Evolutionary conservation across 1,140 invertebrate species (phyloP), one percentile per base, ranked within the genome.

Genomic region (Globodera rostochiensis): DNA sequence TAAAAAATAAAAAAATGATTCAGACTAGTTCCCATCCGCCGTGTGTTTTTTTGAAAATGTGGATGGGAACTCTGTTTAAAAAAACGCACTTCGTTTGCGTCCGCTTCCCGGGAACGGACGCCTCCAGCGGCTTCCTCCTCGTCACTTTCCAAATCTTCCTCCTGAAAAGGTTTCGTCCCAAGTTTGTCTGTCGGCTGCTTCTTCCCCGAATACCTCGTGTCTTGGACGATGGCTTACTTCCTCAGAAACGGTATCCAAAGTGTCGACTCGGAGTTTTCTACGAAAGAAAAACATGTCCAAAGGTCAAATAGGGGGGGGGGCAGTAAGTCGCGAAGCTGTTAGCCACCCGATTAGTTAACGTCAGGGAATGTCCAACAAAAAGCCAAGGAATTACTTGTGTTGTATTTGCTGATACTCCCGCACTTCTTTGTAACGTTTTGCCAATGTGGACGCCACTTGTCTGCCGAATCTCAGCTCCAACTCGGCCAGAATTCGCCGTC

Each of bases 91-190:
- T 64, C 87, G 50, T 83, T 57, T 19, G 88, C 85, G 64, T 87
- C 88, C 6, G 90, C 90, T 49, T 91, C 90, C 36, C 77, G 50
- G 19, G 57, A 64, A 64, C 49, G 70, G 49, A 78, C 70, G 57
- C 91, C 90, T 5, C 90, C 91, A 77, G 89, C 89, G 9, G 91
- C 91, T 6, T 82, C 86, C 50, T 88, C 84, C 45, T 86, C 87
- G 45, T 87, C 81, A 25, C 83, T 86, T 50, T 90, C 90, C 66
- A 87, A 88, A 21, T 90, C 90, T 66, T 89, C 86, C 49, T 90
- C 88, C 50, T 75, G 76, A 81, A 80, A 64, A 76, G 36, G 4
- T 21, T 21, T 6, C 19, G 1, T 21, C n/a, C n/a, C 1, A 74
- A 74, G 25, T 46, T 46, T 74, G 9, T 46, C 57, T 46, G 4